Evolutionary conservation across 2,113 vertebrate species (phyloP).

Genomic region (Clarias batrachus): DNA sequence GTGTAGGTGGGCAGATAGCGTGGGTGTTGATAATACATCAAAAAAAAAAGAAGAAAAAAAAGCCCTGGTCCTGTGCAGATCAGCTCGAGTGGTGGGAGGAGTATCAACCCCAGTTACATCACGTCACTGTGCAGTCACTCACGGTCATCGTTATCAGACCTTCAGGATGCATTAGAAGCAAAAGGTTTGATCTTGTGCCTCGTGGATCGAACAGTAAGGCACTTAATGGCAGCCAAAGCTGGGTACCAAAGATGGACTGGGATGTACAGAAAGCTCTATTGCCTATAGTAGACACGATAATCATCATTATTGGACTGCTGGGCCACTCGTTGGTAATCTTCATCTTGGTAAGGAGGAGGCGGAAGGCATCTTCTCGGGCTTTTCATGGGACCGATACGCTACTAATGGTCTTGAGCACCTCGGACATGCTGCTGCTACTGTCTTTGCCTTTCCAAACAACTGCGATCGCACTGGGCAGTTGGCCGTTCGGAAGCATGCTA

Average conservation of each 20-base stretch:
- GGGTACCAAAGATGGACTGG: slow-evolving; percentile 2
- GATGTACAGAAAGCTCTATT: slow-evolving; percentile 57
- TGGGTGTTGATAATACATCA: slow-evolving; percentile 40
- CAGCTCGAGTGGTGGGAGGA: slow-evolving; percentile 39
- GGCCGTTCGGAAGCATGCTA: slow-evolving; percentile 71
- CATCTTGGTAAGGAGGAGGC: slow-evolving; percentile 62
- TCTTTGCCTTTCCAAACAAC: slow-evolving; percentile 75
- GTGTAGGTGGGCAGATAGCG: not conserved
- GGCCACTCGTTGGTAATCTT: slow-evolving; percentile 72
- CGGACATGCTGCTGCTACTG: slow-evolving; percentile 69
- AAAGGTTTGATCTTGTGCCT: not conserved
- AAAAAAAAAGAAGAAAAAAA: not conserved
- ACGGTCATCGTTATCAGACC: slow-evolving; percentile 41
- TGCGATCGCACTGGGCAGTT: slow-evolving; percentile 68
- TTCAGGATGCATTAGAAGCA: not conserved
- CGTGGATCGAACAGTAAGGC: slow-evolving; percentile 34
- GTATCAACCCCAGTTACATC: slow-evolving; percentile 10
- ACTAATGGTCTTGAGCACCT: slow-evolving; percentile 70
- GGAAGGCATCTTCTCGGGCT: slow-evolving; percentile 40
- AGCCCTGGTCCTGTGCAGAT: slow-evolving; percentile 12
- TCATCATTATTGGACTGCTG: slow-evolving; percentile 67
- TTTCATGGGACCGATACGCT: slow-evolving; percentile 70
- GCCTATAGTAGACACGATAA: slow-evolving; percentile 67
- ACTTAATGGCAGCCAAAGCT: slow-evolving; percentile 50
- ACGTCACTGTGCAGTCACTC: slow-evolving; percentile 34